Conservation (phyloP, 2,113 vertebrate genomes). For the Panthera tigris region DNA sequence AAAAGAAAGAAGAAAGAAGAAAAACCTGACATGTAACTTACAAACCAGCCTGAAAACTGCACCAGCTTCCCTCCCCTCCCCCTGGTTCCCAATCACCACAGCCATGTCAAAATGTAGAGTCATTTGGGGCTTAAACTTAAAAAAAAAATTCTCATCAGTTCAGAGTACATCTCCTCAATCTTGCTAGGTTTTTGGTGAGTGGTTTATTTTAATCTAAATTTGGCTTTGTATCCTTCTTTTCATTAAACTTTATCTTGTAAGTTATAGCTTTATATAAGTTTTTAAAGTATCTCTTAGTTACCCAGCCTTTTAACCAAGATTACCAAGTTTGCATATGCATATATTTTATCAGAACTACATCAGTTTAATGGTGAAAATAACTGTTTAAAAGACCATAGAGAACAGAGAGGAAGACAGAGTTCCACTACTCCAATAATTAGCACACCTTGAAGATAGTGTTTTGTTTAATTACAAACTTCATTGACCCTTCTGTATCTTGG, state of each 20-base stretch:
- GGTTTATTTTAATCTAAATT: not conserved
- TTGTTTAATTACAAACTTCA: not conserved
- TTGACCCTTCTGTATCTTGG: slow-evolving; percentile 21
- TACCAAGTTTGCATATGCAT: not conserved
- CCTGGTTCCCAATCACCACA: not conserved
- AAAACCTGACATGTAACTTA: not conserved
- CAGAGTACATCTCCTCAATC: not conserved
- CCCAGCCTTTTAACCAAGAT: not conserved
- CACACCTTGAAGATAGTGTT: not conserved
- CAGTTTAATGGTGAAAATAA: not conserved
- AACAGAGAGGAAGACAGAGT: not conserved
- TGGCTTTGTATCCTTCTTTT: not conserved
- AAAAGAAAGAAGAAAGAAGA: not conserved
- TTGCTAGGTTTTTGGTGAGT: not conserved
- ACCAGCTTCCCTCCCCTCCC: not conserved
- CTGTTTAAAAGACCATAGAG: not conserved
- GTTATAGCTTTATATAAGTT: not conserved
- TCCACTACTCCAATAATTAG: not conserved
- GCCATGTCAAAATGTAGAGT: not conserved
- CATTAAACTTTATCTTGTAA: not conserved
- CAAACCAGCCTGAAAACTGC: not conserved
- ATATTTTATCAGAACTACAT: not conserved
- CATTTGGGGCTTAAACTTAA: not conserved
- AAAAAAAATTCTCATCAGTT: not conserved
- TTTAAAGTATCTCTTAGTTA: not conserved